Percentiles rank a stretch among this genome's conserved stretches.
Conservation (phyloP, 2,888 invertebrate genomes). For the Latheticus oryzae region DNA sequence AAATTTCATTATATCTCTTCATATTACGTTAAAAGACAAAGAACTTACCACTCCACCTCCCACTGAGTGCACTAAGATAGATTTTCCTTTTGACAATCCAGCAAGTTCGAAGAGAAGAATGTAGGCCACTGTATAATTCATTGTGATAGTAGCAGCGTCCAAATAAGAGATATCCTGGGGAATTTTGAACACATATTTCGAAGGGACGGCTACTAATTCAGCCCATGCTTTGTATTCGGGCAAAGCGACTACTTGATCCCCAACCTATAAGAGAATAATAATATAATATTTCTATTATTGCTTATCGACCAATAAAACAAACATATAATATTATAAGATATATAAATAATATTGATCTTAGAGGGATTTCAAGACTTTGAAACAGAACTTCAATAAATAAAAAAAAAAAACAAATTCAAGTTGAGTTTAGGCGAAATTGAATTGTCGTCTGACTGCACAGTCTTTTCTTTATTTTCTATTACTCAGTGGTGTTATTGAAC, state of each 20-base stretch:
- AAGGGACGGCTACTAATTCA: constrained; percentile 83
- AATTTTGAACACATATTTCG: constrained; percentile 83
- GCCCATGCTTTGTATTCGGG: constrained; percentile 90
- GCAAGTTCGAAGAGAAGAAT: constrained; percentile 87
- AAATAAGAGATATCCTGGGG: constrained; percentile 80
- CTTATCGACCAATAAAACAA: no score
- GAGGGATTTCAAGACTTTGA: no score
- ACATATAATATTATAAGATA: no score
- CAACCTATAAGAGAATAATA: constrained; percentile 69
- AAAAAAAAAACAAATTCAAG: constrained; percentile 14
- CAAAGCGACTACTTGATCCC: constrained; percentile 85
- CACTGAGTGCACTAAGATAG: constrained; percentile 84
- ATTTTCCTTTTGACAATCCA: constrained; percentile 81
- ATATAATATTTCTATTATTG: no score
- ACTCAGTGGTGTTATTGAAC: constrained; percentile 14
- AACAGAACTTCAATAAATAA: no score
- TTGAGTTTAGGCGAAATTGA: constrained; percentile 6
- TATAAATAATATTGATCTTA: no score
- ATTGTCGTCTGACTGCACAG: constrained; percentile 14
- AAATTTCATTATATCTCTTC: no score
- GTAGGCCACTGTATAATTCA: constrained; percentile 89
- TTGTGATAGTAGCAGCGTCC: constrained; percentile 86
- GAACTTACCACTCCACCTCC: constrained; percentile 92
- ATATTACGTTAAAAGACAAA: no score
- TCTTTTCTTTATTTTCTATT: constrained; percentile 22